Conservation (phyloP, 2,113 vertebrate genomes). For the Sclerurus mexicanus region DNA sequence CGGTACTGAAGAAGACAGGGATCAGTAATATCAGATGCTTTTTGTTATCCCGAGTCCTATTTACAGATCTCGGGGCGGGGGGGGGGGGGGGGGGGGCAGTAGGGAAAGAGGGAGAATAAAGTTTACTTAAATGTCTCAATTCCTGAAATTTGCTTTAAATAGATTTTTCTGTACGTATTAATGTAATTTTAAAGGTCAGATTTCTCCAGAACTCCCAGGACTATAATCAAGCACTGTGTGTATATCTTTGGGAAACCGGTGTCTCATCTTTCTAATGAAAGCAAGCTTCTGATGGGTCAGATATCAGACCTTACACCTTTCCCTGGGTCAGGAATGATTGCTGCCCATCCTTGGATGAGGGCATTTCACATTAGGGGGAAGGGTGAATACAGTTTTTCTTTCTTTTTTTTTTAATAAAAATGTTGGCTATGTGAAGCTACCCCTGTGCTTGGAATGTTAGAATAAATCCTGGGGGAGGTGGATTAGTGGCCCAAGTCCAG, state of each 20-base stretch:
- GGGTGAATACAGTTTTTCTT: not conserved
- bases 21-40: not conserved
- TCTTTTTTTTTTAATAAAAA: not conserved
- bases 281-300: constrained; percentile 50
- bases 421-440: not conserved
- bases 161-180: constrained; percentile 37
- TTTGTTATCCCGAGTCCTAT: not conserved
- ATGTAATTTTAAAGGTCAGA: constrained; percentile 59
- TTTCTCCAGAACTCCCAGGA: constrained; percentile 61
- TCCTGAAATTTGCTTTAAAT: constrained; percentile 48
- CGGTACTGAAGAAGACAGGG: not conserved
- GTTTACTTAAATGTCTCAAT: constrained; percentile 24
- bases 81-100: not conserved
- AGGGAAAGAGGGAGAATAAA: not conserved
- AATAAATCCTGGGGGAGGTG: not conserved
- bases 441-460: not conserved
- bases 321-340: constrained; percentile 50
- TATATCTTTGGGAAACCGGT: constrained; percentile 50
- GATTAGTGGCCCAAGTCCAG: constrained; percentile 10
- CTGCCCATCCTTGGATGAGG: constrained; percentile 22
- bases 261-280: constrained; percentile 62
- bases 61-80: not conserved
- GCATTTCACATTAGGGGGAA: constrained; percentile 14
- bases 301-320: constrained; percentile 70
- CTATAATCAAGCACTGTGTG: constrained; percentile 43